Evolutionary conservation across 1,140 invertebrate genomes (phyloP).

Genomic region (Philotrypesis tridentata): DNA sequence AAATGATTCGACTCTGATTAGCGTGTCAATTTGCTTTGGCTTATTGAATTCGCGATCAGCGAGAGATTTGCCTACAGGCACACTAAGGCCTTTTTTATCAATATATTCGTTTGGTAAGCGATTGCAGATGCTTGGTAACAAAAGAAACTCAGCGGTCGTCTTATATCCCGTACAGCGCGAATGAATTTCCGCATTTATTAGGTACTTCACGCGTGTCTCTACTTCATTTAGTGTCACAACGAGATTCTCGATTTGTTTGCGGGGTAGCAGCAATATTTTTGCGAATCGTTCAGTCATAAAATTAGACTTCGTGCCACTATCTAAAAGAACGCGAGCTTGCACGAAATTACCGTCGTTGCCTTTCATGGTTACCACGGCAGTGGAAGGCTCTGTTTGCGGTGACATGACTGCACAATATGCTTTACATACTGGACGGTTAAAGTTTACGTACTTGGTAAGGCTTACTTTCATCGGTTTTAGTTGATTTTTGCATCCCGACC

Average conservation of each 20-base stretch:
- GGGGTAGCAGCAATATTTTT: slow-evolving; percentile 8
- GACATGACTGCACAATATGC: background rate
- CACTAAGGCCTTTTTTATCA: background rate
- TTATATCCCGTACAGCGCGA: background rate
- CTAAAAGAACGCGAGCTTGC: slow-evolving; percentile 1
- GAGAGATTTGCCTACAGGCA: background rate
- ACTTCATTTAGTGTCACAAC: slow-evolving; percentile 33
- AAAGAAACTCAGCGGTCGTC: background rate
- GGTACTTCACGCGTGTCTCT: slow-evolving; percentile 13
- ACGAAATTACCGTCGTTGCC: no score
- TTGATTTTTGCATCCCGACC: slow-evolving; percentile 20
- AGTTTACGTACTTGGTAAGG: background rate
- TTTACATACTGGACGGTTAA: background rate
- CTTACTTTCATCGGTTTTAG: background rate
- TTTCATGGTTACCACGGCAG: no score
- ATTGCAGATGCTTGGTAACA: slow-evolving; percentile 10
- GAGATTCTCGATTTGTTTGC: slow-evolving; percentile 5
- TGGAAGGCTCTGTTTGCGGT: background rate
- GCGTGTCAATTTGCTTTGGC: background rate
- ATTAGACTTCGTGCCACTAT: background rate
- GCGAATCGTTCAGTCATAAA: background rate
- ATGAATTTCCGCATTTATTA: slow-evolving; percentile 2
- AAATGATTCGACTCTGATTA: background rate
- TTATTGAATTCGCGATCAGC: slow-evolving; percentile 10
- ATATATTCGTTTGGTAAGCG: background rate